Conservation (phyloP, 2,797 vertebrate species). For the Meriones psammophilus region DNA sequence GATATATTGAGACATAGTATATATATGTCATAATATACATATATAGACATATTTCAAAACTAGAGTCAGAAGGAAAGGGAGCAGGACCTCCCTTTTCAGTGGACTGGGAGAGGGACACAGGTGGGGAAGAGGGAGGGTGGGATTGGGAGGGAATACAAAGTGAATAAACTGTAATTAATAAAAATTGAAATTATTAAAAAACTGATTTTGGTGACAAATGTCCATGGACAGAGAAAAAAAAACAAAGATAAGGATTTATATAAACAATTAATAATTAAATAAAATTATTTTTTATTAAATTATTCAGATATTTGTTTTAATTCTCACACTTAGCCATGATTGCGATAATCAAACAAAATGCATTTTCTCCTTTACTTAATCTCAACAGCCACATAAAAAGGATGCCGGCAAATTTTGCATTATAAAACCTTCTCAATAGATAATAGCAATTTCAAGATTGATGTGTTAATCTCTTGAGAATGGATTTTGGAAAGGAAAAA, state of each 20-base stretch:
- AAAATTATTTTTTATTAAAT: conserved; percentile 68
- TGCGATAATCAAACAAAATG: conserved; percentile 66
- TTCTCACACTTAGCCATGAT: conserved; percentile 65
- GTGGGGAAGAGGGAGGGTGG: no score
- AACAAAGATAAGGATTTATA: conserved; percentile 73
- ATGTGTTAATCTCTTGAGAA: conserved; percentile 32
- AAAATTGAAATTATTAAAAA: neutral
- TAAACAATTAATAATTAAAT: conserved; percentile 78
- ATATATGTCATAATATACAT: no score
- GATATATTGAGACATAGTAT: no score
- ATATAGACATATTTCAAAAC: no score
- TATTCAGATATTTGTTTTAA: conserved; percentile 75
- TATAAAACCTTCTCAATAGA: conserved; percentile 60
- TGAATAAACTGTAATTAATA: no score
- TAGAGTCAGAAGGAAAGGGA: no score
- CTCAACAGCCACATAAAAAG: conserved; percentile 64
- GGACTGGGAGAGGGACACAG: no score
- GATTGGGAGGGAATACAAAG: no score
- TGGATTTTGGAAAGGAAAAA: conserved; percentile 45
- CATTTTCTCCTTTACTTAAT: conserved; percentile 58
- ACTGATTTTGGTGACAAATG: conserved; percentile 54
- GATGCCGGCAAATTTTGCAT: conserved; percentile 69
- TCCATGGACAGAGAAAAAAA: conserved; percentile 12
- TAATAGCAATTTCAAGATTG: conserved; percentile 61
- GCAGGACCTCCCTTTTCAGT: no score